Base-by-base conservation (phyloP, 2,113 vertebrate species). In the Dromaius novaehollandiae region DNA sequence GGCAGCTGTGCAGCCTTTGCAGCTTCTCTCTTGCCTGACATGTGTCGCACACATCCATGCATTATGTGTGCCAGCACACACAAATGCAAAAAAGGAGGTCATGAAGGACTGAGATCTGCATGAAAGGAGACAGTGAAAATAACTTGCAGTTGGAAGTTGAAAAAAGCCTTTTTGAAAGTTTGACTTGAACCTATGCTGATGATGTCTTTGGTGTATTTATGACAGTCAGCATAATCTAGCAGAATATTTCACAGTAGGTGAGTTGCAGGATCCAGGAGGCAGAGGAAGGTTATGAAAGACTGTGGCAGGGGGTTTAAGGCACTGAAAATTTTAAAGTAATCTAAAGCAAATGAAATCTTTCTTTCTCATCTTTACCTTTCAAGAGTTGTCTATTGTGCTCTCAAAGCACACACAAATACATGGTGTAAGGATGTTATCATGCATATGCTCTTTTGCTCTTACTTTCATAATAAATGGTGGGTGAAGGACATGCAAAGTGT, bases 371-470 rank as follows among this genome's bases (percentile, higher is more conserved):
- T 94, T 93, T 81, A 63, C 26, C 40, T 10, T 25, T 84, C 51
- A 48, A 16, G 25, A 2, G 1, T 10, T 84, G 69, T 13, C 15
- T 21, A 15, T 75, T 69, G 13, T 86, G 64, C 46, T 34, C 34
- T 94, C 74, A n/a, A 70, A 88, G 50, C 46, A 66, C n/a, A 42
- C 34, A 48, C 6, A 63, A 58, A 48, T 69, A 36, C 38, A 20
- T 0, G 0, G 22, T n/a, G 3, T 44, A 22, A 61, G 22, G 18
- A 25, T 82, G 53, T 65, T 87, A 36, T 17, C 20, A 9, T 56
- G 32, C 2, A 3, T 13, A 11, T 34, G 26, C 42, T 78, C 11
- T 26, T 95, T 89, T 86, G 46, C 26, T 91, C 38, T 19, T 86
- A 11, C n/a, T 94, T 8, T 80, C 9, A 6, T 34, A 66, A 48